A percentile compares a stretch with the other conserved stretches of the same genome.
phyloP scores from a whole-genome alignment of 2,113 vertebrate species.

The Spheniscus mendiculus region DNA sequence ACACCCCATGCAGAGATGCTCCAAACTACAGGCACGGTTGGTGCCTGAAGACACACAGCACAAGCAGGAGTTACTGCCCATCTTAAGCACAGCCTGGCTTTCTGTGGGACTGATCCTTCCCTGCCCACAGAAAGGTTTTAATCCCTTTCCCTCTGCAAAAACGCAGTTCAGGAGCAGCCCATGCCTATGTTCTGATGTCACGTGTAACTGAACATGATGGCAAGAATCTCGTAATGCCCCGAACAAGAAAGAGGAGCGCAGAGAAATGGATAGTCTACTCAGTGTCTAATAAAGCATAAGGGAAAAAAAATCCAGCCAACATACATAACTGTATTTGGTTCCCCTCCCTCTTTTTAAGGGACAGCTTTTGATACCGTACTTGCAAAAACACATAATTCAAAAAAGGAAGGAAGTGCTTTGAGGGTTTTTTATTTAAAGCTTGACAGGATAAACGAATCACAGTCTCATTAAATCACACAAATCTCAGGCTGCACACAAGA shows the following conservation, averaged over 20 bases:
- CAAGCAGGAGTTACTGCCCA: neutral
- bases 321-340: neutral
- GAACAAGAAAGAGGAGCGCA: neutral
- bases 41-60: neutral
- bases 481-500: conserved; percentile 31
- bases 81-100: neutral
- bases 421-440: conserved; percentile 63
- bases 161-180: neutral
- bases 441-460: conserved; percentile 66
- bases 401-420: conserved; percentile 64
- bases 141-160: neutral
- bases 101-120: neutral
- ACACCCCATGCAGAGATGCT: neutral
- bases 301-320: neutral
- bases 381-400: conserved; percentile 58
- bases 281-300: neutral
- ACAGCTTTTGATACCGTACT: conserved; percentile 28
- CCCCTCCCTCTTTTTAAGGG: neutral
- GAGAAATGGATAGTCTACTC: conserved; percentile 1
- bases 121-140: neutral
- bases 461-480: conserved; percentile 62
- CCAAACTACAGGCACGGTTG: neutral
- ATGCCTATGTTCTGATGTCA: neutral
- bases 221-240: neutral
- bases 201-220: neutral